Evolutionary conservation across 2,888 invertebrate genomes (phyloP).

Genomic region (Anthophora plumipes): DNA sequence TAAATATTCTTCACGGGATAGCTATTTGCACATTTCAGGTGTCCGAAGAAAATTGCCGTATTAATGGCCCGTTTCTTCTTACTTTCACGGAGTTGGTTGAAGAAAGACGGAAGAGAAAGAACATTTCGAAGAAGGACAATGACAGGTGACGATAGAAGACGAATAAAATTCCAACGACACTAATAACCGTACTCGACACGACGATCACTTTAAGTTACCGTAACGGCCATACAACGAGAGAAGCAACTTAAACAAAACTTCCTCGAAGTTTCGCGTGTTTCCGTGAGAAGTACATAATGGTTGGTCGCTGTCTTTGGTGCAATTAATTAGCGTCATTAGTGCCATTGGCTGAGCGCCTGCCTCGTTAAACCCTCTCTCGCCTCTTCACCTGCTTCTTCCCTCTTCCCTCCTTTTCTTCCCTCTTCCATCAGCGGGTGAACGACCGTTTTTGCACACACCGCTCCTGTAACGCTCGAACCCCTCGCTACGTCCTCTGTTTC

Average conservation of each 20-base stretch:
- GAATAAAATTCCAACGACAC: slow-evolving; percentile 23
- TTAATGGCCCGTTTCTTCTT: background rate
- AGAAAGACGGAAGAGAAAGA: too few species aligned
- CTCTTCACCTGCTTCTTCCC: slow-evolving; percentile 49
- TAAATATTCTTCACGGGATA: background rate
- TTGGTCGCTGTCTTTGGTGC: slow-evolving; percentile 75
- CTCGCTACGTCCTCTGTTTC: background rate
- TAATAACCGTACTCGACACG: slow-evolving; percentile 7
- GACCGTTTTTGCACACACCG: slow-evolving; percentile 54
- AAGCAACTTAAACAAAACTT: slow-evolving; percentile 59
- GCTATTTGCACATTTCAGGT: background rate
- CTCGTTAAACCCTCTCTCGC: slow-evolving; percentile 72
- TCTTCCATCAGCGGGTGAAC: slow-evolving; percentile 46
- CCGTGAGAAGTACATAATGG: slow-evolving; percentile 71
- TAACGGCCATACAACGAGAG: slow-evolving; percentile 28
- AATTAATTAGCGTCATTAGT: slow-evolving; percentile 81
- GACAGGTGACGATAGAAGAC: slow-evolving; percentile 25
- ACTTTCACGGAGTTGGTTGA: slow-evolving; percentile 12
- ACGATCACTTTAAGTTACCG: slow-evolving; percentile 34
- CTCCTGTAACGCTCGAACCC: slow-evolving; percentile 33
- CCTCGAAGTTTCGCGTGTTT: slow-evolving; percentile 70
- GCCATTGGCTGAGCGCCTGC: slow-evolving; percentile 76
- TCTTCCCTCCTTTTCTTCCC: slow-evolving; percentile 6
- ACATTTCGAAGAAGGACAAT: background rate
- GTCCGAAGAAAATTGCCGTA: slow-evolving; percentile 1